Percentiles rank a stretch among this genome's conserved stretches.
These are phyloP conservation scores for Eremobia ochroleuca DNA, from an alignment of 2,888 invertebrate genomes.

Conservation along the genomic window DNA sequence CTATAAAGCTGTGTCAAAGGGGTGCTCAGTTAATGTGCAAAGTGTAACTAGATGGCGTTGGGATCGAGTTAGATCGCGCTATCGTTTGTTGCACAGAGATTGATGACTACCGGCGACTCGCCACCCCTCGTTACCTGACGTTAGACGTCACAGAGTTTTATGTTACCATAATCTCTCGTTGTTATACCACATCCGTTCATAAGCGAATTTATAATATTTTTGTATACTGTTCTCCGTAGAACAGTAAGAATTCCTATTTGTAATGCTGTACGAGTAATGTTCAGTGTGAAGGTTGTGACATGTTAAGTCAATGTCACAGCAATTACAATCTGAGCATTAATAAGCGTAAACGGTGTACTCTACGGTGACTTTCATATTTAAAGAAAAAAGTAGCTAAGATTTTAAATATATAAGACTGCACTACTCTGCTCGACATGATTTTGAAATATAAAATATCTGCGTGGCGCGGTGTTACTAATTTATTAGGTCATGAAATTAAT, in stretches of 20 bases:
- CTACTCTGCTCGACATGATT: not conserved
- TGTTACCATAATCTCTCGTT: not conserved
- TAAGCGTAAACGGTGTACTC: not conserved
- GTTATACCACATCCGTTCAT: not conserved
- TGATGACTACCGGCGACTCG: constrained; percentile 2
- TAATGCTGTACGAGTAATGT: not conserved
- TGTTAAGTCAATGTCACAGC: not conserved
- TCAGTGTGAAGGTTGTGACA: not conserved
- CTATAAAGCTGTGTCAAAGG: not conserved
- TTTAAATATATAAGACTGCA: not conserved
- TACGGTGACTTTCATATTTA: not conserved
- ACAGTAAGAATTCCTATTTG: constrained; percentile 6
- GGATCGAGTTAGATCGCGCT: constrained; percentile 11
- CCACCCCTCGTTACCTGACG: not conserved
- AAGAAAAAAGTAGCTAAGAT: not conserved
- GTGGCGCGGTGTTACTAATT: no score
- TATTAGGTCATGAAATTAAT: no score
- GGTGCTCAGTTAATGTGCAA: not conserved
- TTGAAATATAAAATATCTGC: not conserved
- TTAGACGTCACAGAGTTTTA: not conserved
- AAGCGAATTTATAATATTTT: constrained; percentile 6
- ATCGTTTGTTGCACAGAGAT: not conserved
- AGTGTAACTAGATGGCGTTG: constrained; percentile 39
- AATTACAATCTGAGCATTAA: not conserved
- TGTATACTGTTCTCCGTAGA: constrained; percentile 13